Percentiles rank a stretch among this genome's conserved stretches.
These are phyloP conservation scores for Tachuris rubrigastra DNA, from an alignment of 2,113 vertebrate genomes.

Conservation along the genomic window DNA sequence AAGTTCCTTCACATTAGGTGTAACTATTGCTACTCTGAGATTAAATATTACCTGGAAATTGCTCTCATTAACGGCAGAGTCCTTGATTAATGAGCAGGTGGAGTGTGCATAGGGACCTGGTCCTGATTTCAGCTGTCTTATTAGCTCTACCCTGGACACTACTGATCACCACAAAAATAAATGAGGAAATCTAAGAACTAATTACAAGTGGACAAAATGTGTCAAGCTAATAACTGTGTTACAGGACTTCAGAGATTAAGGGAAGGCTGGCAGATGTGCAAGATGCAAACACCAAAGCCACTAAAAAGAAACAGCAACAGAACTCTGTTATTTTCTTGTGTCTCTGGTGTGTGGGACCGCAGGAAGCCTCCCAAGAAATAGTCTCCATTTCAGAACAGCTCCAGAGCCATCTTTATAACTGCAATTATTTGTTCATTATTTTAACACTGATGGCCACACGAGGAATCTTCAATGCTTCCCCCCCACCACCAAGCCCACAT, in stretches of 20 bases:
- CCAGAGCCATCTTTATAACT: not conserved
- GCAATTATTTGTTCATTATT: not conserved
- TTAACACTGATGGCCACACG: not conserved
- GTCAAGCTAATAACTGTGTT: not conserved
- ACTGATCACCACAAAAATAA: slow-evolving; percentile 20
- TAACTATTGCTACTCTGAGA: slow-evolving; percentile 39
- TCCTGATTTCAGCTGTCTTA: not conserved
- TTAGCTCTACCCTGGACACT: slow-evolving; percentile 27
- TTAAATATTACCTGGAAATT: slow-evolving; percentile 65
- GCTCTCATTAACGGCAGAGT: slow-evolving; percentile 71
- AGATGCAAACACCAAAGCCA: not conserved
- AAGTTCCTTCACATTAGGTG: not conserved
- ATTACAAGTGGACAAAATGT: slow-evolving; percentile 7
- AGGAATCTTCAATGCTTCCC: not conserved
- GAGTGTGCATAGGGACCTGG: slow-evolving; percentile 40
- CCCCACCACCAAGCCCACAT: not conserved
- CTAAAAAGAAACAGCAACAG: not conserved
- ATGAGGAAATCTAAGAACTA: slow-evolving; percentile 28
- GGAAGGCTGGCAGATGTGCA: not conserved
- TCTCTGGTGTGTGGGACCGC: accelerated
- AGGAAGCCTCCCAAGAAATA: not conserved
- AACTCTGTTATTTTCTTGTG: not conserved
- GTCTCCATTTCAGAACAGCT: not conserved
- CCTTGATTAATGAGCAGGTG: slow-evolving; percentile 73
- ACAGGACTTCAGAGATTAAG: not conserved